phyloP scores from a whole-genome alignment of 23 tunicate genomes.

The Diplosoma virens region DNA sequence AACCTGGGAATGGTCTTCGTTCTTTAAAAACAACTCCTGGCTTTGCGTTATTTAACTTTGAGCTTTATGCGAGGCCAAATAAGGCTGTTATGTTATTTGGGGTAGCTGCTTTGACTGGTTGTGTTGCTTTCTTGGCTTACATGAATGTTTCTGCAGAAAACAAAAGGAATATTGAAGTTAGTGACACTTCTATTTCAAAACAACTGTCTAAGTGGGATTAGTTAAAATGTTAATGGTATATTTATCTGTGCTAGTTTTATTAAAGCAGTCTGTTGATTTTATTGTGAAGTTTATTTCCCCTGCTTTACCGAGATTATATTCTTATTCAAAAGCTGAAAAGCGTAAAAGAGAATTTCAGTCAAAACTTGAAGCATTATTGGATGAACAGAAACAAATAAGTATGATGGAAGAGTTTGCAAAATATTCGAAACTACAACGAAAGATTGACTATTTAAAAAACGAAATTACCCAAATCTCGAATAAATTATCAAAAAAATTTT shows the following conservation, averaged over 20 bases:
- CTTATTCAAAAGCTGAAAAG: background rate
- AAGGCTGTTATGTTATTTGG: constrained; percentile 94
- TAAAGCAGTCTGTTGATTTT: constrained; percentile 1
- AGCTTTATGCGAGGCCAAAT: constrained; percentile 81
- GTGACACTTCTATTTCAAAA: constrained; percentile 30
- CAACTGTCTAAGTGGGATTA: constrained; percentile 82
- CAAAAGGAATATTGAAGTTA: constrained; percentile 31
- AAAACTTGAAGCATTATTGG: constrained; percentile 20
- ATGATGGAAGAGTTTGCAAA: constrained; percentile 87
- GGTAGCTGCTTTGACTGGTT: constrained; percentile 61
- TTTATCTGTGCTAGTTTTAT: constrained; percentile 23
- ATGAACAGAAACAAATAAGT: constrained; percentile 18
- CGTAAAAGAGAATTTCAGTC: background rate
- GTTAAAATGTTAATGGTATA: constrained; percentile 44
- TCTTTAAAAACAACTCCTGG: constrained; percentile 45
- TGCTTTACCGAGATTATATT: background rate
- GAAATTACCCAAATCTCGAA: background rate
- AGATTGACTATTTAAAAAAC: constrained; percentile 34
- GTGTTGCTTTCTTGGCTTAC: constrained; percentile 88
- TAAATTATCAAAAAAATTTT: background rate
- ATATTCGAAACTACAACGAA: constrained; percentile 61
- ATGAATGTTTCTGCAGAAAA: constrained; percentile 71
- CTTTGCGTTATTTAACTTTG: constrained; percentile 80
- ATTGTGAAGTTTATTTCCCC: constrained; percentile 9
- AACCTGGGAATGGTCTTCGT: constrained; percentile 41